Base-by-base conservation (phyloP, 2,888 invertebrate species). In the Dicyrtoma fusca region DNA sequence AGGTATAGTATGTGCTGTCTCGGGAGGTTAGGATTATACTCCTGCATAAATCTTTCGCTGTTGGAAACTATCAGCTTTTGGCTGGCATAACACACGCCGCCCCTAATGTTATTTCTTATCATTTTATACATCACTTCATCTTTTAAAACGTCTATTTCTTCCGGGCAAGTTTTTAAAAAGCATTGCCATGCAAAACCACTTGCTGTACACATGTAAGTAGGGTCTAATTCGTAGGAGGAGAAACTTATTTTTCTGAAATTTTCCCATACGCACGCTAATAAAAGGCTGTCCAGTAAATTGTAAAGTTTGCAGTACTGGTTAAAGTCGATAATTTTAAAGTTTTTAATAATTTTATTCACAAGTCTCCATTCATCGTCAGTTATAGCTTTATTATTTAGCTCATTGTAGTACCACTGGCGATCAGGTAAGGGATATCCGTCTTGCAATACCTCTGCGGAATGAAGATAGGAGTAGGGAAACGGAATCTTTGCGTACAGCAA, bases 321-420 rank as follows among this genome's bases (percentile, higher is more conserved):
- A 13, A 59, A 59, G 34, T 26, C 19, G n/a, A 5, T 34, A 17
- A 59, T 34, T 34, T 59, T 14, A 59, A 34, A 59, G 1, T 14
- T 2, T 5, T 59, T 19, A 13, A 59, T 34, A n/a, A 59, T 13
- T 34, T 34, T 4, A 13, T 59, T 6, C 8, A 26, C 34, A n/a
- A n/a, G 8, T 59, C 17, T 8, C 59, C 59, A 59, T 1, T 59
- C 59, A 10, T 25, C 34, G 3, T 59, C 59, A 59, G 59, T 26
- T 14, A 59, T 59, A 5, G 13, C 14, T 1, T 17, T 1, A n/a
- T 59, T 26, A 1, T n/a, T 34, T n/a, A 17, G 2, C 25, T 59
- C 19, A 14, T 59, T 59, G 17, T 34, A 13, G 8, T 21, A 34
- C 25, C 4, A 34, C 10, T 19, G 1, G 3, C 19, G 59, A 34